phyloP scores from a whole-genome alignment of 2,113 vertebrate species.

The Sitta europaea region DNA sequence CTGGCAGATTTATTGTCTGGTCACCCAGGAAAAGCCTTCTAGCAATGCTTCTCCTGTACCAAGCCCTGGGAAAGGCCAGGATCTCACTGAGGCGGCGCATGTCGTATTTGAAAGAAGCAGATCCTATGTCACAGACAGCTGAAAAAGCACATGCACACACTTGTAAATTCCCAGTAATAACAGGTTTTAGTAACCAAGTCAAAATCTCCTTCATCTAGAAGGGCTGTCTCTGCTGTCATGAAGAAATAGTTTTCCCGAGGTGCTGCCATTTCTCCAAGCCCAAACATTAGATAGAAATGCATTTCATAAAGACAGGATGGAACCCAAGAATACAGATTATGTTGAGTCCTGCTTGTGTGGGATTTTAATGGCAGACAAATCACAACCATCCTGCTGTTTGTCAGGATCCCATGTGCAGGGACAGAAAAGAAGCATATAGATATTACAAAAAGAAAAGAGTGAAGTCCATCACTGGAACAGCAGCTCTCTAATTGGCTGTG shows the following conservation, averaged over 20 bases:
- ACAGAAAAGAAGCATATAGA: background rate
- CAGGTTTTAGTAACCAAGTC: background rate
- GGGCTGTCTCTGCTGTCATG: background rate
- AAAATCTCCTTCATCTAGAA: background rate
- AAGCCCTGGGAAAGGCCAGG: conserved; percentile 94
- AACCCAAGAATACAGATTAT: background rate
- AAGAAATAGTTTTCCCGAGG: background rate
- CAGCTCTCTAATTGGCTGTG: background rate
- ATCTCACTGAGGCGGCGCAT: conserved; percentile 98
- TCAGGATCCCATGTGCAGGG: background rate
- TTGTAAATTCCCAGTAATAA: background rate
- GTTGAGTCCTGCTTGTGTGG: background rate
- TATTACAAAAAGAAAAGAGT: background rate
- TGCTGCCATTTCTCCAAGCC: background rate
- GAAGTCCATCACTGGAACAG: background rate
- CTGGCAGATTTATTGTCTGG: conserved; percentile 94
- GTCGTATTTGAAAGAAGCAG: conserved; percentile 97
- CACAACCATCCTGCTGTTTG: background rate
- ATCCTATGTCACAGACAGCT: conserved; percentile 99
- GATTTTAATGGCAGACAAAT: background rate
- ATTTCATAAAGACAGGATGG: background rate
- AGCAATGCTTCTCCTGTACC: conserved; percentile 97
- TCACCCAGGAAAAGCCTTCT: conserved; percentile 94
- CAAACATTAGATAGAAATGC: background rate
- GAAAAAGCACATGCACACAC: background rate